Evolutionary conservation across 2,797 vertebrate species (phyloP), one percentile per base, ranked within the genome.

Genomic region (Melopsittacus undulatus): DNA sequence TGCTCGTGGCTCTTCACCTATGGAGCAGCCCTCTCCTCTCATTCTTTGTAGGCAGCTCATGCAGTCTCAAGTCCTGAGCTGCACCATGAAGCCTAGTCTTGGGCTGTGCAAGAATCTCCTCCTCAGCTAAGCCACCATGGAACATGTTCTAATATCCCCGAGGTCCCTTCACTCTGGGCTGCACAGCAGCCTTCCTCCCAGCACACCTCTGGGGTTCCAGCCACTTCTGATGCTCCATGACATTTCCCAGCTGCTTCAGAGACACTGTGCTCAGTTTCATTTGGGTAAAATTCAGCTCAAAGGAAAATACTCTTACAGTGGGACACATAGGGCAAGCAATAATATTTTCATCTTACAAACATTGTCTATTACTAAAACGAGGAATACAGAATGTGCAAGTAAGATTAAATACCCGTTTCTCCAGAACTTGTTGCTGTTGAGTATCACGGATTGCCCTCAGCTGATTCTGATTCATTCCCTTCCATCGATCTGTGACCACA

Each of bases 381-480:
- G 59, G 12, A 81, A 78, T 51, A 21, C 12, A 79, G n/a, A 75
- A 83, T 16, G 56, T 6, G 11, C 10, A 36, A 0, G 2, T 49
- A 56, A 84, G 11, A 9, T 75, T 32, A 45, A 79, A 81, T 97
- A 99, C 99, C 99, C 87, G 96, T 91, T 97, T 99, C 88, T 99
- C 98, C 86, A 98, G 98, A 16, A 97, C 96, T 96, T 99, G 99
- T 42, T 98, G 92, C 95, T 97, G 97, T 94, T 99, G 99, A 77
- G 83, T 94, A 26, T 96, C 90, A 36, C 83, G 92, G 64, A 98
- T 96, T 66, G 97, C 95, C 86, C 97, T 96, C 88, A 96, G 96
- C 94, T 98, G 97, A 76, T 98, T 97, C 92, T 42, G 36, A 62
- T 2, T 96, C 98, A 98, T 97, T 79, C 98, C 98, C 92, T 98